phyloP scores from a whole-genome alignment of 2,113 vertebrate genomes.

The Pimephales promelas region DNA sequence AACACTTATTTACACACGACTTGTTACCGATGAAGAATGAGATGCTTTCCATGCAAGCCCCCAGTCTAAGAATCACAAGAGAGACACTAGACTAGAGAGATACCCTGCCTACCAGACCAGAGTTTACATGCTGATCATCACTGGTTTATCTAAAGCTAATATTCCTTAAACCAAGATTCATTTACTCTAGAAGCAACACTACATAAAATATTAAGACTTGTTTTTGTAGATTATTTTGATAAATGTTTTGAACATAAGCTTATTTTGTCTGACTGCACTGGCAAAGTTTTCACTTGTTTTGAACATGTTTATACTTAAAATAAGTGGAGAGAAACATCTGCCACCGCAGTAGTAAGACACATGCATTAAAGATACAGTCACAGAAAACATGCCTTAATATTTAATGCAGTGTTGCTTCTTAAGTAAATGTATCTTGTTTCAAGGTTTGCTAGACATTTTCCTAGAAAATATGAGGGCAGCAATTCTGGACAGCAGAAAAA shows the following conservation, averaged over 20 bases:
- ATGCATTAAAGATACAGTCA: background rate
- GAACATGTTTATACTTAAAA: background rate
- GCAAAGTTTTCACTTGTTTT: background rate
- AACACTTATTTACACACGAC: constrained; percentile 40
- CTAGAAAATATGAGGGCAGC: background rate
- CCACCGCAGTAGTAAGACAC: background rate
- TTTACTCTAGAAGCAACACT: background rate
- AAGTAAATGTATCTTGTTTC: background rate
- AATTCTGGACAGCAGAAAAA: background rate
- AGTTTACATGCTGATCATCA: constrained; percentile 2
- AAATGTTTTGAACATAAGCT: background rate
- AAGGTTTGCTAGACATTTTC: background rate
- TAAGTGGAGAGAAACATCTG: background rate
- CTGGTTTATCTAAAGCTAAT: background rate
- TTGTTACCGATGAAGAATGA: constrained; percentile 25
- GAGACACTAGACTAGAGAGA: background rate
- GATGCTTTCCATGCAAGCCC: constrained; percentile 6
- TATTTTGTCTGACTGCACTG: background rate
- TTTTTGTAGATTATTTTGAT: background rate
- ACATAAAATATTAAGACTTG: background rate
- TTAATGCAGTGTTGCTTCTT: background rate
- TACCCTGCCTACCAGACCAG: background rate
- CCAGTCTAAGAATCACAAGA: background rate
- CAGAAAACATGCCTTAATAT: constrained; percentile 7
- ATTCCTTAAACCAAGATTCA: background rate